Percentiles rank a stretch among this genome's conserved stretches.
phyloP scores from a whole-genome alignment of 2,797 vertebrate genomes.

The Siniperca obscura region DNA sequence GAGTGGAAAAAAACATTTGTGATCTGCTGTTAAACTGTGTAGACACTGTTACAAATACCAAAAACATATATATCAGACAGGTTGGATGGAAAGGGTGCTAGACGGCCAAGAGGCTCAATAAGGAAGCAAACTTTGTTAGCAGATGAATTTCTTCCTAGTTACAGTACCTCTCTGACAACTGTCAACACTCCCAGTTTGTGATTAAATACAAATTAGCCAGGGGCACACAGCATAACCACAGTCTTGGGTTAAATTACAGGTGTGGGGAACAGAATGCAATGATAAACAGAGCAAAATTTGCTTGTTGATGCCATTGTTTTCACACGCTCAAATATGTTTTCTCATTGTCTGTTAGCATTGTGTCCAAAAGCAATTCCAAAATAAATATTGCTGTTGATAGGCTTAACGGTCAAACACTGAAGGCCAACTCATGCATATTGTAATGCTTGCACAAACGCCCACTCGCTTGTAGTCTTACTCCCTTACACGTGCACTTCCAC shows the following conservation, averaged over 20 bases:
- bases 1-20: too few species aligned
- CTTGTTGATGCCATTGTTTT: conserved; percentile 4
- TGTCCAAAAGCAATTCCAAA: background rate
- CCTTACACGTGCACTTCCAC: conserved; percentile 18
- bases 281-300: conserved; percentile 14
- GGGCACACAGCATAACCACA: conserved; percentile 22
- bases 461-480: background rate
- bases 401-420: conserved; percentile 1
- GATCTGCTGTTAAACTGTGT: too few species aligned
- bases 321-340: background rate
- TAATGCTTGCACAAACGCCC: background rate
- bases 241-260: conserved; percentile 43
- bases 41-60: conserved; percentile 1
- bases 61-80: conserved; percentile 13
- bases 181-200: conserved; percentile 41
- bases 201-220: conserved; percentile 36
- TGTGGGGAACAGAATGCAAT: conserved; percentile 2
- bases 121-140: conserved; percentile 20
- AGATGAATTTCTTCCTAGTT: background rate
- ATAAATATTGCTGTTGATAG: background rate
- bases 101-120: background rate
- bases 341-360: background rate
- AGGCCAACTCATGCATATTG: background rate
- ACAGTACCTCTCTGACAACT: conserved; percentile 17
- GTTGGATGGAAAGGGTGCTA: background rate